These are phyloP conservation scores for Simalia tracyae DNA, from an alignment of 2,797 vertebrate species.

Conservation along the genomic window DNA sequence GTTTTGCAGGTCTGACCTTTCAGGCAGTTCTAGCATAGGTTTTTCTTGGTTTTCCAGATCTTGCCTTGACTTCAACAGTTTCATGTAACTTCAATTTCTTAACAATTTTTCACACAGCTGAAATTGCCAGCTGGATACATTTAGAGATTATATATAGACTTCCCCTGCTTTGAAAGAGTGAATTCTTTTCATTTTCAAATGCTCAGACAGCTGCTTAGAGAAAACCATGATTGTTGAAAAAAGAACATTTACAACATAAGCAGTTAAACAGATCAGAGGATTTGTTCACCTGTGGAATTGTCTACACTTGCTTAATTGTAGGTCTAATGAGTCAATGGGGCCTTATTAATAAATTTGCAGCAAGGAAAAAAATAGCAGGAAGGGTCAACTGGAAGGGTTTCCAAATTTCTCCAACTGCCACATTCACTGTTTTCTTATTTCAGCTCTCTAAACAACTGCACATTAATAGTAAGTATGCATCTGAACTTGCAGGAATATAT, in stretches of 20 bases:
- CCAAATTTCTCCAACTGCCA: background rate
- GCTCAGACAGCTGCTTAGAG: background rate
- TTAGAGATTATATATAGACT: background rate
- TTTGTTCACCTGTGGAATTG: background rate
- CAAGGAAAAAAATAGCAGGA: background rate
- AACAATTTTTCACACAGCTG: background rate
- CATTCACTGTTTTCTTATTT: background rate
- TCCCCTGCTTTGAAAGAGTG: background rate
- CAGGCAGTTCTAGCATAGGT: background rate
- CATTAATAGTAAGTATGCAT: background rate
- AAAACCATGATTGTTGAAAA: background rate
- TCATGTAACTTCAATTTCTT: background rate
- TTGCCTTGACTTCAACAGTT: slow-evolving; percentile 19
- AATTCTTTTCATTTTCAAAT: background rate
- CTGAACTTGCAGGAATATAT: background rate
- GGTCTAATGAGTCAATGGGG: background rate
- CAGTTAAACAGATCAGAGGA: background rate
- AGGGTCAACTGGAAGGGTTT: background rate
- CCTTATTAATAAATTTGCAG: background rate
- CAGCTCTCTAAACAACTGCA: background rate
- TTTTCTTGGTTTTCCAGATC: slow-evolving; percentile 20
- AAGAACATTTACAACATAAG: background rate
- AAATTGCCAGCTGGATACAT: background rate
- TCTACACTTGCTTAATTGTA: background rate
- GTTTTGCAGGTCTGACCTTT: background rate